phyloP scores from a whole-genome alignment of 2,113 vertebrate genomes.

The Daphoenositta chrysoptera region DNA sequence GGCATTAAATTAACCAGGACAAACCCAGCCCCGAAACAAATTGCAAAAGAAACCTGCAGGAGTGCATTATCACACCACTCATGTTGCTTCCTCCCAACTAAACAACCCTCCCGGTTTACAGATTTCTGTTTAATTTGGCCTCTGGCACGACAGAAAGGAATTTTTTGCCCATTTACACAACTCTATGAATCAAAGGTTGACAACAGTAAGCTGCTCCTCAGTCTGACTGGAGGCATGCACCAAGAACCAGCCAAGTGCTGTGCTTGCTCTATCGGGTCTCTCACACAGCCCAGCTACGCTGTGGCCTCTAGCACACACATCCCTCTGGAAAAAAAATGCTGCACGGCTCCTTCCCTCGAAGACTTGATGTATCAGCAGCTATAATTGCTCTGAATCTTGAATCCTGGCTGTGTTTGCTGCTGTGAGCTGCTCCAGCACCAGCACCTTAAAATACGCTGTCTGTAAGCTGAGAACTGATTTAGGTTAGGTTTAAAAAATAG shows the following conservation, averaged over 20 bases:
- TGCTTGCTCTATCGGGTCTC: slow-evolving; percentile 23
- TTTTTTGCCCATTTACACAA: slow-evolving; percentile 75
- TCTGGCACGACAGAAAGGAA: slow-evolving; percentile 72
- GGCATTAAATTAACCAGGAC: slow-evolving; percentile 1
- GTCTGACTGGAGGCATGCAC: slow-evolving; percentile 69
- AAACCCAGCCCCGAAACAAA: neutral
- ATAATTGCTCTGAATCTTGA: neutral
- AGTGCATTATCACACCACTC: slow-evolving; percentile 67
- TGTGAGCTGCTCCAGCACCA: neutral
- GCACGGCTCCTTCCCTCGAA: neutral
- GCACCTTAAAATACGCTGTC: neutral
- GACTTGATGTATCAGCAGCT: neutral
- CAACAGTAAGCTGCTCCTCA: slow-evolving; percentile 71
- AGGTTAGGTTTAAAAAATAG: neutral
- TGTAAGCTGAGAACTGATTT: neutral
- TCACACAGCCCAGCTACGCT: neutral
- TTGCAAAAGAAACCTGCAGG: slow-evolving; percentile 19
- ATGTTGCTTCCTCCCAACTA: slow-evolving; percentile 40
- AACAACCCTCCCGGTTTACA: slow-evolving; percentile 29
- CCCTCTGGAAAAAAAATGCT: neutral
- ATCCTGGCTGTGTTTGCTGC: neutral
- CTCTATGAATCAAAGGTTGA: slow-evolving; percentile 79
- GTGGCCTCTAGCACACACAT: neutral
- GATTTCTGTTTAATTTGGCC: slow-evolving; percentile 71
- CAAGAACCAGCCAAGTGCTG: neutral